Percentiles rank a stretch among this genome's conserved stretches.
Conservation (phyloP, 2,113 vertebrate genomes). For the Tonatia bakeri region DNA sequence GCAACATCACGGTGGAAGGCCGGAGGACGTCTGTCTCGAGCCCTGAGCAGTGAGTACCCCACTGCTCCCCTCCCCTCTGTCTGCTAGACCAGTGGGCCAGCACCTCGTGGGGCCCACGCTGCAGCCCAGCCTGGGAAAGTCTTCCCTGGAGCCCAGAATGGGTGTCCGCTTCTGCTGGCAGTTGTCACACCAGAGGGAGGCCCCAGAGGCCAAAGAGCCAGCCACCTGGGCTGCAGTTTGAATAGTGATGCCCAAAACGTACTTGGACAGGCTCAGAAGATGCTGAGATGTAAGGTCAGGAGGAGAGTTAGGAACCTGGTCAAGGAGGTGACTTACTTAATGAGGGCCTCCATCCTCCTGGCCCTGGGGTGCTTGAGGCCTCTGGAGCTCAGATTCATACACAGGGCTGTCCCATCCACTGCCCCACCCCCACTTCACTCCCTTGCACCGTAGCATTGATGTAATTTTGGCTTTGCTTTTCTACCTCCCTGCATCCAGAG, state of each 20-base stretch:
- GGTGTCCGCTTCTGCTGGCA: neutral
- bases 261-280: neutral
- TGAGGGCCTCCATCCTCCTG: neutral
- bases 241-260: neutral
- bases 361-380: neutral
- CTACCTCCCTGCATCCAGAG: neutral
- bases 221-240: neutral
- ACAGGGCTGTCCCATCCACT: neutral
- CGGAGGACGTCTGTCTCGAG: constrained; percentile 81
- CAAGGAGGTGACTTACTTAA: neutral
- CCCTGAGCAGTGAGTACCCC: constrained; percentile 85
- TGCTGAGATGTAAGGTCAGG: neutral
- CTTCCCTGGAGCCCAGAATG: neutral
- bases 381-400: neutral
- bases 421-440: neutral
- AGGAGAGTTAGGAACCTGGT: neutral
- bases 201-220: neutral
- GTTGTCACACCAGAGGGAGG: neutral
- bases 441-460: fast-evolving
- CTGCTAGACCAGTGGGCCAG: neutral
- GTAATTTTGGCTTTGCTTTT: neutral
- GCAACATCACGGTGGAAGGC: constrained; percentile 84
- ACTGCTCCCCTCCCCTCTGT: neutral
- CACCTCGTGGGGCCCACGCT: neutral
- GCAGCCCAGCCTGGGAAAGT: neutral